Base-by-base conservation (phyloP, 2,888 invertebrate species). In the Yponomeuta malinellus region DNA sequence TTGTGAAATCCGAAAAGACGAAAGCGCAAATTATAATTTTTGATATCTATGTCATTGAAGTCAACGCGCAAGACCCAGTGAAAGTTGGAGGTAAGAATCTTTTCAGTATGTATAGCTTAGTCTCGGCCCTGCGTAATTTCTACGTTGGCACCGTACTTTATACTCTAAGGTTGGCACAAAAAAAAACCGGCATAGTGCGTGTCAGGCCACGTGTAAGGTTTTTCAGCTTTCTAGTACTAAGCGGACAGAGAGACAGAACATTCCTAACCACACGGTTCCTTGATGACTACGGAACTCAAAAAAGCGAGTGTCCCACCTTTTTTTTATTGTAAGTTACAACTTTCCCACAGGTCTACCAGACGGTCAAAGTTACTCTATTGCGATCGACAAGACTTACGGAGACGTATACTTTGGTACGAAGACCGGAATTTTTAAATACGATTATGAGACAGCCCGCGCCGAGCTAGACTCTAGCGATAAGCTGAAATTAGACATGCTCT, bases 371-470 rank as follows among this genome's bases (percentile, higher is more conserved):
- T 89, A 89, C 75, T 89, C 89, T 2, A 78, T 90, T 70, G 90
- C 90, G 5, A 75, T 89, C 23, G 89, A 89, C 74, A 83, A 82
- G 73, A 84, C 81, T 43, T 77, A 82, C 33, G 73, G 77, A 0
- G 82, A 82, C 74, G 86, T 89, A 10, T 90, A 84, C 75, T 88
- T 90, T 71, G 89, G 88, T 10, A 89, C 90, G 31, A 83, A 79
- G n/a, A 77, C 80, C 71, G 90, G 90, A 37, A 83, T 90, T 71
- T 90, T 78, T 73, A 74, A 71, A 10, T 90, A 87, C 74, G 79
- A 84, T 74, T 87, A 90, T 68, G 80, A 84, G 71, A 77, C 77
- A 3, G 78, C 82, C 63, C 76, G 77, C 59, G 87, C 88, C 1
- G 79, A 74, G 29, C 79, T 82, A 12, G 73, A 85, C 10, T 81